Evolutionary conservation across 1,140 invertebrate genomes (phyloP).

Genomic region (Ceratina calcarata): DNA sequence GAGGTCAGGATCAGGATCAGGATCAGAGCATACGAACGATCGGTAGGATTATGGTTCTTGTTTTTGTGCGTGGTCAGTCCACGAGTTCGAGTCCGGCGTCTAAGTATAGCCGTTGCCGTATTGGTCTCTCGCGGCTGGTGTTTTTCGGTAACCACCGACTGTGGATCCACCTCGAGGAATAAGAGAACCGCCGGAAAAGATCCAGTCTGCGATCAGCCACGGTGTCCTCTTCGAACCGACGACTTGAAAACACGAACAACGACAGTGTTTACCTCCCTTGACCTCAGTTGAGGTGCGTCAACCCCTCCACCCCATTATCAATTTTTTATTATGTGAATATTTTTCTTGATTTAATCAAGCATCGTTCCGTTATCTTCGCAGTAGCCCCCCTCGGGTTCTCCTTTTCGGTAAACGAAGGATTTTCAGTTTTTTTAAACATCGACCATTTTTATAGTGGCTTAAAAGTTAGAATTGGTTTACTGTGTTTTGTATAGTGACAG

Average conservation of each 20-base stretch:
- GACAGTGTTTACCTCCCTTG: constrained; percentile 40
- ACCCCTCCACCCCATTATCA: not conserved
- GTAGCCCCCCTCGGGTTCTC: too few relatives aligned
- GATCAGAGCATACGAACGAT: constrained; percentile 26
- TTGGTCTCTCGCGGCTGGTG: constrained; percentile 67
- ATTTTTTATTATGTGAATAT: not conserved
- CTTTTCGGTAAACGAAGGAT: too few relatives aligned
- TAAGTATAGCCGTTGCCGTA: constrained; percentile 80
- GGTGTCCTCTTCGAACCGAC: constrained; percentile 41
- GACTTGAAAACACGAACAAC: constrained; percentile 38
- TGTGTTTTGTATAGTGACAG: not conserved
- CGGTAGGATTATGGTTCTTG: constrained; percentile 41
- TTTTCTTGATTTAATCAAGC: too few relatives aligned
- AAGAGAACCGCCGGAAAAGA: constrained; percentile 46
- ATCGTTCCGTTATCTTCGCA: too few relatives aligned
- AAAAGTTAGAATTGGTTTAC: not conserved
- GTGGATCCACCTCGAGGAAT: constrained; percentile 38
- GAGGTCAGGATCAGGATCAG: not conserved
- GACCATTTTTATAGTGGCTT: too few relatives aligned
- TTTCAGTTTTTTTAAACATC: too few relatives aligned
- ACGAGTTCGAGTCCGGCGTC: constrained; percentile 67
- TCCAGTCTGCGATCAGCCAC: constrained; percentile 73
- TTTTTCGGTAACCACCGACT: constrained; percentile 66
- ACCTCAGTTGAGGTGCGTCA: constrained; percentile 50
- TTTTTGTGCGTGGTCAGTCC: constrained; percentile 75